Evolutionary conservation across 1,140 invertebrate species (phyloP).

Genomic region (Aradophagus sp.): DNA sequence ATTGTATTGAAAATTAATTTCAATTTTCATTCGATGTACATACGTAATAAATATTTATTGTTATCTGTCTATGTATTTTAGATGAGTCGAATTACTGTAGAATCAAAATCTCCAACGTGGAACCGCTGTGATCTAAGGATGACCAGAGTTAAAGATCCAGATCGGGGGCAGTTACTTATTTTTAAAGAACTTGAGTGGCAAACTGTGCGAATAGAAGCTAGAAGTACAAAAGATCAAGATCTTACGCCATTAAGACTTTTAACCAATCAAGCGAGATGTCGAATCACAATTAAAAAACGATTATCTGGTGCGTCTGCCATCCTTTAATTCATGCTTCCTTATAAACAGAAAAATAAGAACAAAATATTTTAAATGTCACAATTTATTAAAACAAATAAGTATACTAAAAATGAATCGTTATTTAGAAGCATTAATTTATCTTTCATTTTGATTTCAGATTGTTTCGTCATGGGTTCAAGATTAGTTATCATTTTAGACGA

Average conservation of each 20-base stretch:
- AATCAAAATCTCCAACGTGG: slow-evolving; percentile 95
- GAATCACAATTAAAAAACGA: slow-evolving; percentile 97
- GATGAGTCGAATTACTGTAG: slow-evolving; percentile 93
- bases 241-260: slow-evolving; percentile 93
- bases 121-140: slow-evolving; percentile 86
- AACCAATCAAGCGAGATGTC: slow-evolving; percentile 95
- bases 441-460: slow-evolving; percentile 80
- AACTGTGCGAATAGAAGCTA: slow-evolving; percentile 94
- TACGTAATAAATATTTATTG: neutral
- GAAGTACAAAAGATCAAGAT: slow-evolving; percentile 85
- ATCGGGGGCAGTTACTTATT: slow-evolving; percentile 91
- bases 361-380: too few relatives aligned
- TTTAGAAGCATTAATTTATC: neutral
- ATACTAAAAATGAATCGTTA: too few relatives aligned
- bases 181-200: slow-evolving; percentile 99
- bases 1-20: neutral
- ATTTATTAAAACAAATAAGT: too few relatives aligned
- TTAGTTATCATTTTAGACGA: slow-evolving; percentile 96
- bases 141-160: slow-evolving; percentile 92
- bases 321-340: too few relatives aligned
- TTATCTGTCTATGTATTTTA: slow-evolving; percentile 64
- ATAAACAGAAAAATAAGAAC: too few relatives aligned
- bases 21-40: neutral
- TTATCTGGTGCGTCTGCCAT: slow-evolving; percentile 79
- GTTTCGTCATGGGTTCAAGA: slow-evolving; percentile 92